These are phyloP conservation scores for Mesocentrotus franciscanus DNA, from an alignment of 53 echinoderm and acorn worm species.

Conservation along the genomic window DNA sequence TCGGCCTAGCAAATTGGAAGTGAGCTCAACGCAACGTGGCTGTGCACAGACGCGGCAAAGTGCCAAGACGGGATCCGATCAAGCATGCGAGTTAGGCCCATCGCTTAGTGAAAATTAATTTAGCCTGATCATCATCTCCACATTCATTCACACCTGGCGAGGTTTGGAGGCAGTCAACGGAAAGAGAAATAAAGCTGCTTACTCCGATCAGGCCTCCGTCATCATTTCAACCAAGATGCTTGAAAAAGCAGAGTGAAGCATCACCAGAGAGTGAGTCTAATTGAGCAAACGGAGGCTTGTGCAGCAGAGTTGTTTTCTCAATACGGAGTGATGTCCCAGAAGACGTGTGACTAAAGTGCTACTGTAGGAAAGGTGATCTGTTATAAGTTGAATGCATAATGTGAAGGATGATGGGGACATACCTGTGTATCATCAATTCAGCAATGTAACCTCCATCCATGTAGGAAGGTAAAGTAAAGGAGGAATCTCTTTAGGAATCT, in stretches of 20 bases:
- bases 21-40: neutral
- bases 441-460: neutral
- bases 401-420: neutral
- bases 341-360: neutral
- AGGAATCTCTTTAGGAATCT: neutral
- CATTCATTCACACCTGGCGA: constrained; percentile 30
- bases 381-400: neutral
- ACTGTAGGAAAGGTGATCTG: neutral
- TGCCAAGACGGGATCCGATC: neutral
- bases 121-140: neutral
- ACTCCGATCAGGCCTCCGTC: neutral
- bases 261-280: neutral
- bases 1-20: constrained; percentile 62
- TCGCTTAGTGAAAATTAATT: constrained; percentile 51
- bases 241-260: neutral
- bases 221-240: neutral
- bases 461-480: neutral
- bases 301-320: neutral
- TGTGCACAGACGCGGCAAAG: constrained; percentile 16
- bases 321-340: neutral
- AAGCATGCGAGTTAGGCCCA: constrained; percentile 41
- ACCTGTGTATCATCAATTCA: neutral
- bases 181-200: neutral
- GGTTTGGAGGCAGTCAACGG: neutral
- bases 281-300: neutral